These are phyloP conservation scores for Verasper variegatus DNA, from an alignment of 2,113 vertebrate species.

Conservation along the genomic window DNA sequence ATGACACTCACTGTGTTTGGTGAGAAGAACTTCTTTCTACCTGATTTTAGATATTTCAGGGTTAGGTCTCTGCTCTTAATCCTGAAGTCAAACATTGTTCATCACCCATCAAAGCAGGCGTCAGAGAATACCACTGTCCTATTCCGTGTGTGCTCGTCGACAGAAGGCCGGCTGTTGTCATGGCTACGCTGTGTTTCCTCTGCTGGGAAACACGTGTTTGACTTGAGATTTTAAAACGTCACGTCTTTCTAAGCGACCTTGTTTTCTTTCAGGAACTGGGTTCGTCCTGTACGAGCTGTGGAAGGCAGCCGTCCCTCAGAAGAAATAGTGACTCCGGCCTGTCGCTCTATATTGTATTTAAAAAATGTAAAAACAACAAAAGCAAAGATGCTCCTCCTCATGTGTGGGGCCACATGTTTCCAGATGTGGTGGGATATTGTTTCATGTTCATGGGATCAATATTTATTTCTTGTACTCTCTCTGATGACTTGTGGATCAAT, in stretches of 20 bases:
- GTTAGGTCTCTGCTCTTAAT: too few species aligned
- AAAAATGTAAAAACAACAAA: not conserved
- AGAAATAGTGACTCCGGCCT: conserved; percentile 72
- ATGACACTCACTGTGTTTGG: conserved; percentile 84
- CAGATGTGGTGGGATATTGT: conserved; percentile 60
- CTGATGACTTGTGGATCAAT: conserved; percentile 84
- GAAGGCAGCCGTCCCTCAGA: conserved; percentile 84
- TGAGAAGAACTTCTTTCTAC: conserved; percentile 75
- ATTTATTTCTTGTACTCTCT: conserved; percentile 80
- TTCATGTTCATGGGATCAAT: conserved; percentile 85
- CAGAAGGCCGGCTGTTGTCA: too few species aligned
- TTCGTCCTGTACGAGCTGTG: conserved; percentile 84
- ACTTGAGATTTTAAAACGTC: too few species aligned
- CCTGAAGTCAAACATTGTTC: too few species aligned
- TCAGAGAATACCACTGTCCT: too few species aligned
- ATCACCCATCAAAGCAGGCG: too few species aligned
- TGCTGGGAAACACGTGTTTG: too few species aligned
- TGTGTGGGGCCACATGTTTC: conserved; percentile 61
- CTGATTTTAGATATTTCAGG: too few species aligned
- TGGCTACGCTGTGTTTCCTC: too few species aligned
- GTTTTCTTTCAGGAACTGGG: conserved; percentile 79
- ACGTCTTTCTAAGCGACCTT: not conserved
- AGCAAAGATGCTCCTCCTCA: conserved; percentile 24
- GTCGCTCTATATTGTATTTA: conserved; percentile 50
- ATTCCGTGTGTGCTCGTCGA: too few species aligned